These are phyloP conservation scores for Heteromormyrus szaboi DNA, from an alignment of 2,797 vertebrate species.

Conservation along the genomic window DNA sequence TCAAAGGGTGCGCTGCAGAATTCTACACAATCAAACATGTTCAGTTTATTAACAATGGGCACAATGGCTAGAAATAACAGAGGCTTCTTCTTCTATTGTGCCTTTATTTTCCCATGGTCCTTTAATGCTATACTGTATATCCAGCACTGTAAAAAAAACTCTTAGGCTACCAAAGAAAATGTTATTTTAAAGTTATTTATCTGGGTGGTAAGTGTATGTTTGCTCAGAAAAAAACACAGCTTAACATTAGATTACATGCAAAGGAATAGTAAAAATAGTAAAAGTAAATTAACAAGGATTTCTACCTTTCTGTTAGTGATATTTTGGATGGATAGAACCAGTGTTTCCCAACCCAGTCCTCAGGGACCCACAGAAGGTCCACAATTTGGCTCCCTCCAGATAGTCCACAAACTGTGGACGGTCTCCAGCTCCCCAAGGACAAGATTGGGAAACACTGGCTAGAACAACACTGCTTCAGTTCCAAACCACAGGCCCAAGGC, in stretches of 20 bases:
- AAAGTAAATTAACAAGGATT: neutral
- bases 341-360: neutral
- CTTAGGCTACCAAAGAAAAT: neutral
- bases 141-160: neutral
- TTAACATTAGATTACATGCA: neutral
- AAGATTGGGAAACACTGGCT: neutral
- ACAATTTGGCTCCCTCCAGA: neutral
- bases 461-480: neutral
- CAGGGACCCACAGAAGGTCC: neutral
- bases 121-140: neutral
- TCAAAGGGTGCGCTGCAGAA: conserved; percentile 71
- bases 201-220: neutral
- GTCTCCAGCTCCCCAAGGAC: neutral
- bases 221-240: neutral
- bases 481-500: neutral
- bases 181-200: neutral
- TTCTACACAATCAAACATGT: neutral
- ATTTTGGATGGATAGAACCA: neutral
- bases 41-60: neutral
- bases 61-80: neutral
- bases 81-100: neutral
- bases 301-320: neutral
- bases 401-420: neutral
- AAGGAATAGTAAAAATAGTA: neutral
- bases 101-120: neutral